Base-by-base conservation (phyloP, 2,797 vertebrate genomes). In the Mormyrus hasselquistii region DNA sequence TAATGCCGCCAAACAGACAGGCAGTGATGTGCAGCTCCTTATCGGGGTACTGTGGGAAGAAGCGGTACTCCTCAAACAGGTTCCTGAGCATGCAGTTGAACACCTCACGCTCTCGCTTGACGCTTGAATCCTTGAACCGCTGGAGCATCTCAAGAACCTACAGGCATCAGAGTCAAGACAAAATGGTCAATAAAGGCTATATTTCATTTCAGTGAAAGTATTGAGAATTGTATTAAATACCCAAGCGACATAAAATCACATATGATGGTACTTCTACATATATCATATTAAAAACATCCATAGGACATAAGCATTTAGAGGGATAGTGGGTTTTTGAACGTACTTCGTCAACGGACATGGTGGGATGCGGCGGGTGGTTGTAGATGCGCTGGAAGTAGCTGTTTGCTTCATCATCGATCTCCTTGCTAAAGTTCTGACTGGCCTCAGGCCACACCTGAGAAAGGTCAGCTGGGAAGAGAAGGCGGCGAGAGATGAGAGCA, bases 381-480 rank as follows among this genome's bases (percentile, higher is more conserved):
- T 99, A 99, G 93, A 99, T 99, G 55, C 99, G 96, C 91, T 99
- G 99, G 93, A 99, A 99, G 94, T 99, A 99, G 94, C 99, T 99
- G 95, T 99, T 99, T 90, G 99, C 99, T 95, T 99, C 99, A 59
- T 99, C 99, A 55, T 99, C 98, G 53, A 99, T 99, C 95, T 99
- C 99, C 95, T 99, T 99, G 95, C 97, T 99, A 97, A 99, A 99
- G 97, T 99, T 97, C 98, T 99, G 99, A 94, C 99, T 99, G 94
- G 98, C 98, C 94, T 99, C 98, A 57, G 99, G 99, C 98, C 98
- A 99, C 92, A 99, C 99, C 97, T 99, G 99, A 97, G 99, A 99
- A 94, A 99, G 97, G 94, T 99, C 99, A 93, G 98, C 99, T 99
- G 91, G 25, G 5, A 87, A 86, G 41, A 85, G 29, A 16, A n/a